A percentile compares a stretch with the other conserved stretches of the same genome.
Evolutionary conservation across 2,113 vertebrate genomes (phyloP).

Genomic region (Hiodon alosoides): DNA sequence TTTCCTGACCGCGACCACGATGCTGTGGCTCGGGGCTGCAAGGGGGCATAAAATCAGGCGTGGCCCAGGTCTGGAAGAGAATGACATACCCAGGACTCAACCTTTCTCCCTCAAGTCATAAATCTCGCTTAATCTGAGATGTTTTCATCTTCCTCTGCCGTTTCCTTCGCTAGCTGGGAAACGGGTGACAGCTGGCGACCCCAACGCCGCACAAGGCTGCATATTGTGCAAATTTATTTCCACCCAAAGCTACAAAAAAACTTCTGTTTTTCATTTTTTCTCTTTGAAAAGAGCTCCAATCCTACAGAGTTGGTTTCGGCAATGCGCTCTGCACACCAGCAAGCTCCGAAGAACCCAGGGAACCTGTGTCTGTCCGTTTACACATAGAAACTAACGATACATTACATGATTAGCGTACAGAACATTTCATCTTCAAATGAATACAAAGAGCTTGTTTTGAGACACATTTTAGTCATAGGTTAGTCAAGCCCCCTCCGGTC

Average conservation of each 20-base stretch:
- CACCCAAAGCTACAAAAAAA: neutral
- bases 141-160: constrained; percentile 26
- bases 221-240: neutral
- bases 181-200: constrained; percentile 15
- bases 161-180: constrained; percentile 5
- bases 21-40: too few relatives aligned
- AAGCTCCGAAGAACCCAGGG: neutral
- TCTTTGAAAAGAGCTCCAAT: neutral
- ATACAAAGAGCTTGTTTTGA: neutral
- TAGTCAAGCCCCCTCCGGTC: too few relatives aligned
- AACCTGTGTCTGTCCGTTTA: too few relatives aligned
- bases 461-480: neutral
- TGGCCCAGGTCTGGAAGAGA: neutral
- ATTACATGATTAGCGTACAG: too few relatives aligned
- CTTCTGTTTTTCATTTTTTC: neutral
- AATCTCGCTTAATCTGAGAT: constrained; percentile 27
- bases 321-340: neutral
- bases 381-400: too few relatives aligned
- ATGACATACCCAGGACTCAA: constrained; percentile 7
- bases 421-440: too few relatives aligned
- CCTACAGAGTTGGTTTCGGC: neutral
- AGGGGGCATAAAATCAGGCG: neutral
- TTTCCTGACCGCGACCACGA: neutral
- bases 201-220: constrained; percentile 19
- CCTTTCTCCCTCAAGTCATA: constrained; percentile 15